phyloP scores from a whole-genome alignment of 2,888 invertebrate genomes.

The Ephialtes manifestator region DNA sequence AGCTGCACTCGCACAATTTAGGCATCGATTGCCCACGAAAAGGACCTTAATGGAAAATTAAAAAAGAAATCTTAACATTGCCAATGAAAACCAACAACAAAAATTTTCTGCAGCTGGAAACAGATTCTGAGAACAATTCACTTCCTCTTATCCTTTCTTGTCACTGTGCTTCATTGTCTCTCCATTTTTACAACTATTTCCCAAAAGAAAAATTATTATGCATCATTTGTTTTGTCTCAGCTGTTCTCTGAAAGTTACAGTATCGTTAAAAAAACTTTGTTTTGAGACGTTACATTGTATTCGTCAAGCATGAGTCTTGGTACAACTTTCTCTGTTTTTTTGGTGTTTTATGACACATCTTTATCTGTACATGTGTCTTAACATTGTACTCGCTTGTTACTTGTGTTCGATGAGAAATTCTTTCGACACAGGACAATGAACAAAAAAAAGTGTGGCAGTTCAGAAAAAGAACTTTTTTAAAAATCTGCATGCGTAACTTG shows the following conservation, averaged over 20 bases:
- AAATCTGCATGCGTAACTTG: conserved; percentile 32
- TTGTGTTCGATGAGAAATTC: conserved; percentile 8
- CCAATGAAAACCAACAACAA: conserved; percentile 4
- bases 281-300: conserved; percentile 26
- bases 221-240: conserved; percentile 20
- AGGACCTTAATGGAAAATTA: neutral
- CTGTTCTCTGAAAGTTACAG: neutral
- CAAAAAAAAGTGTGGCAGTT: conserved; percentile 3
- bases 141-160: conserved; percentile 25
- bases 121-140: conserved; percentile 17
- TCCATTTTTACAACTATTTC: conserved; percentile 25
- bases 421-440: conserved; percentile 6
- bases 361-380: neutral
- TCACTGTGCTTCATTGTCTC: neutral
- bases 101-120: neutral
- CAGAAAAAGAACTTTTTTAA: neutral
- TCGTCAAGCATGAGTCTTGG: conserved; percentile 38
- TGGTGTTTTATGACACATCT: conserved; percentile 29
- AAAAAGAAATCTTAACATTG: neutral
- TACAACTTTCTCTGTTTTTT: conserved; percentile 40
- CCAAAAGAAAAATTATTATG: neutral
- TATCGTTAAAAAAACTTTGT: neutral
- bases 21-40: conserved; percentile 11
- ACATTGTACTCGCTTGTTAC: conserved; percentile 2
- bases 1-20: conserved; percentile 65